Percentiles rank a stretch among this genome's conserved stretches.
Evolutionary conservation across 2,113 vertebrate genomes (phyloP).

Genomic region (Cathartes aura): DNA sequence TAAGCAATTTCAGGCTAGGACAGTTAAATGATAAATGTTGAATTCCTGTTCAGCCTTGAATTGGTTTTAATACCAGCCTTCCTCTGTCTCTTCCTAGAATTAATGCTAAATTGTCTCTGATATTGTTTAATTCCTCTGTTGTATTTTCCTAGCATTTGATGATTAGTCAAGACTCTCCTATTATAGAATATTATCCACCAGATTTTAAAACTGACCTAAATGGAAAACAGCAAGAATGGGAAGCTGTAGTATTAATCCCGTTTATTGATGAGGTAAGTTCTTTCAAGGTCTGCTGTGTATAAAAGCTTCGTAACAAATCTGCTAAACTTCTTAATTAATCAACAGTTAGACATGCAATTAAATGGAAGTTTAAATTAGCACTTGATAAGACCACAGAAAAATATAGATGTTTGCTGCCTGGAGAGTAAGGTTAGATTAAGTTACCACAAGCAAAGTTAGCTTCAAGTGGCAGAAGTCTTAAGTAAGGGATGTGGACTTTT

Average conservation of each 20-base stretch:
- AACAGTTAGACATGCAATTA: background rate
- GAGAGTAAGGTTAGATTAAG: background rate
- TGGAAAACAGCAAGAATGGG: slow-evolving; percentile 98
- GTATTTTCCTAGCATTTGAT: slow-evolving; percentile 87
- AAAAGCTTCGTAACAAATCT: background rate
- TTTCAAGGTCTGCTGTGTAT: background rate
- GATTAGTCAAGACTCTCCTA: slow-evolving; percentile 88
- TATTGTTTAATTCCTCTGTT: background rate
- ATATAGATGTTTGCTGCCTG: background rate
- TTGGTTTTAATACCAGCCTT: background rate
- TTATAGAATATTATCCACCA: slow-evolving; percentile 93
- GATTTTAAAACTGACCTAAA: slow-evolving; percentile 99
- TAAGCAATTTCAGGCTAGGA: background rate
- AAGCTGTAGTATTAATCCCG: slow-evolving; percentile 96
- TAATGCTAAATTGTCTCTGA: background rate
- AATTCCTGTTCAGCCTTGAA: background rate
- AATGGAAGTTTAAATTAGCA: background rate
- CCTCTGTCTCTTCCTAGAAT: background rate
- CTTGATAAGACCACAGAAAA: background rate
- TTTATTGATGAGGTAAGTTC: slow-evolving; percentile 93
- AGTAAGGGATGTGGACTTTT: background rate
- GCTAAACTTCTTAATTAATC: background rate
- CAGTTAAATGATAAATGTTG: background rate
- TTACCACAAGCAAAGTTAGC: background rate
- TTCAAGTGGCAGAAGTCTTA: background rate